phyloP scores from a whole-genome alignment of 2,797 vertebrate species.

The Austrolebias charrua region DNA sequence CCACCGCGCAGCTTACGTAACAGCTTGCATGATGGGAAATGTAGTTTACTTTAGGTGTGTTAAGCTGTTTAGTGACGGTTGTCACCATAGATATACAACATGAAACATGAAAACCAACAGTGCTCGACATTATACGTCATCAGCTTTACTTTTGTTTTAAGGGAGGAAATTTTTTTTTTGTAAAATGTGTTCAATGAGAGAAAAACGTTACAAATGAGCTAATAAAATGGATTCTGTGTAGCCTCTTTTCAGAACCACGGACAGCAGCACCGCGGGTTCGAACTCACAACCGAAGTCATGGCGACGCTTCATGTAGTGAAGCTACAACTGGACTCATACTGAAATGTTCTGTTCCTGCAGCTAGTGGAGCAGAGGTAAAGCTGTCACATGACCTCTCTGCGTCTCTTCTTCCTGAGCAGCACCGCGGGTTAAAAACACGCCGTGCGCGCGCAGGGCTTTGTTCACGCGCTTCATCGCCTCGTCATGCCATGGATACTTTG shows the following conservation, averaged over 20 bases:
- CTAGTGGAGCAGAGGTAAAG: slow-evolving; percentile 38
- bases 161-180: accelerated
- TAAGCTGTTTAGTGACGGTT: neutral
- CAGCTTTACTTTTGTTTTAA: too few species aligned
- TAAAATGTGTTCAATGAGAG: accelerated
- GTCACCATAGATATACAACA: too few species aligned
- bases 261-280: slow-evolving; percentile 55
- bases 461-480: slow-evolving; percentile 39
- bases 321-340: neutral
- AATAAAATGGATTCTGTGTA: neutral
- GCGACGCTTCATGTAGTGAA: too few species aligned
- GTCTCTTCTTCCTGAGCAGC: slow-evolving; percentile 35
- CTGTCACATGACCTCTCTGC: slow-evolving; percentile 76
- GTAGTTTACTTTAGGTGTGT: slow-evolving; percentile 16
- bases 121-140: neutral
- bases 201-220: neutral
- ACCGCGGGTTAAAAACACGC: slow-evolving; percentile 74
- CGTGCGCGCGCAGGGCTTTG: slow-evolving; percentile 65
- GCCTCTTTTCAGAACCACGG: slow-evolving; percentile 75
- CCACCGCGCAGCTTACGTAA: slow-evolving; percentile 24
- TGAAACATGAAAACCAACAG: neutral
- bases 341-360: neutral
- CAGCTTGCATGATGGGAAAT: slow-evolving; percentile 56
- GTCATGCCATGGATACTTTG: slow-evolving; percentile 77
- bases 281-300: too few species aligned